Conservation (phyloP, 2,888 invertebrate genomes). For the Catocala fraxini region DNA sequence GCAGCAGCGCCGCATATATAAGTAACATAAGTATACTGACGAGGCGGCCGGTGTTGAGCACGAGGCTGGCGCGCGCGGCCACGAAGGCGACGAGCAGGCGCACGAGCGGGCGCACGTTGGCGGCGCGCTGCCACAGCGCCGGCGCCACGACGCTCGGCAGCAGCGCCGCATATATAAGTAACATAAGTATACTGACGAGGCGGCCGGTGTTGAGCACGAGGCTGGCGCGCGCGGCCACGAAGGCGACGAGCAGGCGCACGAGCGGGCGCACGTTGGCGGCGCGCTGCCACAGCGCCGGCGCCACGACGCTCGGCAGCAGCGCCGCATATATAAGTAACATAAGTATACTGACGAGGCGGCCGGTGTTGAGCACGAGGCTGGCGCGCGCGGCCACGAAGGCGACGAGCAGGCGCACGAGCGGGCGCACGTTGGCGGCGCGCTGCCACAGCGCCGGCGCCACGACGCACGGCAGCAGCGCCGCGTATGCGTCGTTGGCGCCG, state of each 20-base stretch:
- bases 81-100: conserved; percentile 96
- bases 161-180: not conserved
- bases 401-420: conserved; percentile 96
- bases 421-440: conserved; percentile 96
- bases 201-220: conserved; percentile 88
- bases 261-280: conserved; percentile 97
- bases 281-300: conserved; percentile 93
- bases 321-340: not conserved
- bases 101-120: conserved; percentile 97
- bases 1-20: conserved; percentile 51
- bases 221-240: conserved; percentile 85
- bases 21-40: conserved; percentile 76
- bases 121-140: conserved; percentile 95
- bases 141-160: conserved; percentile 54
- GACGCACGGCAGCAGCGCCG: conserved; percentile 95
- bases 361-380: conserved; percentile 79
- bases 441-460: conserved; percentile 97
- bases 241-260: conserved; percentile 96
- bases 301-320: conserved; percentile 54
- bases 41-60: conserved; percentile 89
- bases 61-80: conserved; percentile 70
- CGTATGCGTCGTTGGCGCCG: conserved; percentile 91
- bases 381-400: conserved; percentile 90
- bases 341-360: conserved; percentile 89
- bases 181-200: conserved; percentile 85